Percentiles rank a stretch among this genome's conserved stretches.
phyloP scores from a whole-genome alignment of 2,888 invertebrate species.

The Himalopsyche tibetana region DNA sequence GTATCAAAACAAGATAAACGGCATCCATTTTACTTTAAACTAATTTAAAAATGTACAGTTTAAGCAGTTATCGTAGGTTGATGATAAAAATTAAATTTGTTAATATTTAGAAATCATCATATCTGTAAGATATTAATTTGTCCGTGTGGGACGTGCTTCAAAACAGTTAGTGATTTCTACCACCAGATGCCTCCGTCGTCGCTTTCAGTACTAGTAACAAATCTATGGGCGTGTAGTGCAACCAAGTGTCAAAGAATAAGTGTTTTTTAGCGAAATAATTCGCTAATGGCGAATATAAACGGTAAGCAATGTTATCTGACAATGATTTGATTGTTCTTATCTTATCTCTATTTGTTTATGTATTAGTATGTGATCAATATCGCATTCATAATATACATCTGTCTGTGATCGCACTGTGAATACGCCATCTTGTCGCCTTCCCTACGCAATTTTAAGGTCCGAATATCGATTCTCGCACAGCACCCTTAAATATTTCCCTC shows the following conservation, averaged over 20 bases:
- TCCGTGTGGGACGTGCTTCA: slow-evolving; percentile 46
- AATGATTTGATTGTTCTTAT: slow-evolving; percentile 37
- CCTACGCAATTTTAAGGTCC: slow-evolving; percentile 48
- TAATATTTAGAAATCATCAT: no score
- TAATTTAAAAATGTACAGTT: no score
- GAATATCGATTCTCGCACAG: slow-evolving; percentile 49
- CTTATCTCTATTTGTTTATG: neutral
- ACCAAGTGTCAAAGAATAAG: slow-evolving; percentile 73
- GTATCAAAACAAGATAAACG: no score
- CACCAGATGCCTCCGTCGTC: slow-evolving; percentile 76
- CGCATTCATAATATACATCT: slow-evolving; percentile 54
- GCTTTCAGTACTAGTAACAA: slow-evolving; percentile 76
- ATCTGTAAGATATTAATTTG: no score
- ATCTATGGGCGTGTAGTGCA: slow-evolving; percentile 77
- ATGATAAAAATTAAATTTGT: no score
- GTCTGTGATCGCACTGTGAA: slow-evolving; percentile 44
- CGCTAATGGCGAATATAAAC: slow-evolving; percentile 72
- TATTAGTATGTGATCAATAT: neutral
- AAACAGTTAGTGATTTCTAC: slow-evolving; percentile 40
- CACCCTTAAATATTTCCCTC: slow-evolving; percentile 28
- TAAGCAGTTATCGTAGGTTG: no score
- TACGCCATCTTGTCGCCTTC: slow-evolving; percentile 58
- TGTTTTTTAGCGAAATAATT: slow-evolving; percentile 75
- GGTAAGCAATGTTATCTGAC: slow-evolving; percentile 72
- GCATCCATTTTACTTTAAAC: no score